Conservation (phyloP, 2,797 vertebrate species). For the Crocidura indochinensis region DNA sequence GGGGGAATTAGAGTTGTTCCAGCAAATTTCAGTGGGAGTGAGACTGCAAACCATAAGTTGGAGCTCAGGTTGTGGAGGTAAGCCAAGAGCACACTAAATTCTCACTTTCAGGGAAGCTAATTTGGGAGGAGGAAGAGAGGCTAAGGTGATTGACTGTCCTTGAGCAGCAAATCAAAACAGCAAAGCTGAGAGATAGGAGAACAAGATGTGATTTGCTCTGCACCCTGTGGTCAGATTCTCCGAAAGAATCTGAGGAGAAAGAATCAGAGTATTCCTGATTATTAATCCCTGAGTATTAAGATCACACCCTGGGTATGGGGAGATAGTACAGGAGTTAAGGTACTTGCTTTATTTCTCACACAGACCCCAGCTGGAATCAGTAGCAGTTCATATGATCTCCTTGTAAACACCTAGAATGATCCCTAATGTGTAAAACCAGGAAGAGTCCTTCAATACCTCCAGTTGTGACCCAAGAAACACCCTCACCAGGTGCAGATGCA, state of each 20-base stretch:
- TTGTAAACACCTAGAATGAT: no score
- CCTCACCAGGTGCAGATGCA: not conserved
- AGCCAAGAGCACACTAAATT: constrained; percentile 18
- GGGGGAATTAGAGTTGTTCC: constrained; percentile 45
- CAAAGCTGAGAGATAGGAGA: constrained; percentile 52
- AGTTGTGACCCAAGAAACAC: not conserved
- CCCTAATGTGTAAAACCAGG: no score
- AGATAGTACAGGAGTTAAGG: no score
- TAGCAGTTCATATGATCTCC: no score
- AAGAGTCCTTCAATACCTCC: no score
- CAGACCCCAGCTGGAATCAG: no score
- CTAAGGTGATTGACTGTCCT: constrained; percentile 54
- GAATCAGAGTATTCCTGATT: not conserved
- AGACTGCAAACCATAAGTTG: not conserved
- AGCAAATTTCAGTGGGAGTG: not conserved
- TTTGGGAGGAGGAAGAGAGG: constrained; percentile 13
- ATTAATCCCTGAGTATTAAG: not conserved
- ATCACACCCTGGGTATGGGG: not conserved
- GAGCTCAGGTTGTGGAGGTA: not conserved
- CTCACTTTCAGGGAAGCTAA: constrained; percentile 42
- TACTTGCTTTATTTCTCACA: no score
- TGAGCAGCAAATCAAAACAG: constrained; percentile 50
- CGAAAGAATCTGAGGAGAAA: not conserved
- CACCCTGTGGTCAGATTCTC: constrained; percentile 44
- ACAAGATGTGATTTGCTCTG: constrained; percentile 40